Conservation (phyloP, 2,797 vertebrate genomes). For the Cuculus canorus region DNA sequence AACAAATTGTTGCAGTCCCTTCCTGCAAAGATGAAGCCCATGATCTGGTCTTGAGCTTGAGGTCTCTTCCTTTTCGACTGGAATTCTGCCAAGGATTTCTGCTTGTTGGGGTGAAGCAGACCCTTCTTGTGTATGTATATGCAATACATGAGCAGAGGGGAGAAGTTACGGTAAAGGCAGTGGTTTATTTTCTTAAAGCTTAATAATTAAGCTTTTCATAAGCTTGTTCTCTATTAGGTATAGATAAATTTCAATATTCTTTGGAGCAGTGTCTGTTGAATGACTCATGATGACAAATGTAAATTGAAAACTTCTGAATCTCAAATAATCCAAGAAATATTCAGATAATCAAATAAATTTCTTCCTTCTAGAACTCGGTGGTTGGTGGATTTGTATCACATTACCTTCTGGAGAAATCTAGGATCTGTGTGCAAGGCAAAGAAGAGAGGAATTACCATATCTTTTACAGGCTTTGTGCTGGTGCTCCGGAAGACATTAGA, state of each 20-base stretch:
- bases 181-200: background rate
- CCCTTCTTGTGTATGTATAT: background rate
- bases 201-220: background rate
- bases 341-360: constrained; percentile 11
- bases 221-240: background rate
- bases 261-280: background rate
- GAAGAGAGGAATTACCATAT: constrained; percentile 99
- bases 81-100: background rate
- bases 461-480: constrained; percentile 95
- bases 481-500: constrained; percentile 91
- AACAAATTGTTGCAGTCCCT: background rate
- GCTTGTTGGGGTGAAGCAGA: background rate
- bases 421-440: constrained; percentile 91
- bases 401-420: constrained; percentile 97
- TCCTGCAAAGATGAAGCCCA: background rate
- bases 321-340: background rate
- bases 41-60: background rate
- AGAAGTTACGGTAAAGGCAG: background rate
- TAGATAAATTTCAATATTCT: background rate
- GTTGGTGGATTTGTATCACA: constrained; percentile 98
- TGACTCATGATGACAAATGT: background rate
- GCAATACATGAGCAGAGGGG: background rate
- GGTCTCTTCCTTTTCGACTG: background rate
- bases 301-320: background rate
- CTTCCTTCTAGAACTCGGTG: constrained; percentile 84